Evolutionary conservation across 2,797 vertebrate genomes (phyloP).

Genomic region (Rhincodon typus): DNA sequence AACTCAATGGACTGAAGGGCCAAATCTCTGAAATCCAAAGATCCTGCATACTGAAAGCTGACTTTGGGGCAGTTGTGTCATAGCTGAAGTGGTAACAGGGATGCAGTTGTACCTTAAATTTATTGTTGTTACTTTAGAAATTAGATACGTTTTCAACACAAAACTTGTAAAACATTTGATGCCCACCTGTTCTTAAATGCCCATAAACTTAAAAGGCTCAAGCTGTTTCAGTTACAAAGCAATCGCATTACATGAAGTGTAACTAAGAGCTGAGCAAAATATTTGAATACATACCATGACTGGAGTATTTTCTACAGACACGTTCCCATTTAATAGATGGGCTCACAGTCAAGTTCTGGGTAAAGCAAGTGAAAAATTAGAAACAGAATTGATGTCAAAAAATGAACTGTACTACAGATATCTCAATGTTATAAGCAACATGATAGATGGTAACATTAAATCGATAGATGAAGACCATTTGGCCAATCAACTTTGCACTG

Average conservation of each 20-base stretch:
- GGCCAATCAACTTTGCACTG: not conserved
- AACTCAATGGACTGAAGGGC: too few species aligned
- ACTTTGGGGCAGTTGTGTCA: not conserved
- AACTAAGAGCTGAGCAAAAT: not conserved
- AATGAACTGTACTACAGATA: not conserved
- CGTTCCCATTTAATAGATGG: not conserved
- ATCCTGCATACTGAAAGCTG: not conserved
- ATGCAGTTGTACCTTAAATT: not conserved
- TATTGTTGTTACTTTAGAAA: too few species aligned
- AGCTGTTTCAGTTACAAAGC: not conserved
- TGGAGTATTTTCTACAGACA: not conserved
- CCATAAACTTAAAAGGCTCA: not conserved
- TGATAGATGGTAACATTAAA: not conserved
- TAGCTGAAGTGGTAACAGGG: not conserved
- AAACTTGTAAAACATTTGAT: not conserved
- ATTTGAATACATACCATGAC: slow-evolving; percentile 23
- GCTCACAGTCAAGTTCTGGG: not conserved
- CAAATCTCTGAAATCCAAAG: not conserved
- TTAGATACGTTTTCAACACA: not conserved
- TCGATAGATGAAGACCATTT: not conserved
- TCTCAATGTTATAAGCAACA: not conserved
- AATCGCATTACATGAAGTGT: not conserved
- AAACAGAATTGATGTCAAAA: not conserved
- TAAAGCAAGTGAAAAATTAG: not conserved
- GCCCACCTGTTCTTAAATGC: not conserved